Evolutionary conservation across 2,113 vertebrate genomes (phyloP).

Genomic region (Cathartes aura): DNA sequence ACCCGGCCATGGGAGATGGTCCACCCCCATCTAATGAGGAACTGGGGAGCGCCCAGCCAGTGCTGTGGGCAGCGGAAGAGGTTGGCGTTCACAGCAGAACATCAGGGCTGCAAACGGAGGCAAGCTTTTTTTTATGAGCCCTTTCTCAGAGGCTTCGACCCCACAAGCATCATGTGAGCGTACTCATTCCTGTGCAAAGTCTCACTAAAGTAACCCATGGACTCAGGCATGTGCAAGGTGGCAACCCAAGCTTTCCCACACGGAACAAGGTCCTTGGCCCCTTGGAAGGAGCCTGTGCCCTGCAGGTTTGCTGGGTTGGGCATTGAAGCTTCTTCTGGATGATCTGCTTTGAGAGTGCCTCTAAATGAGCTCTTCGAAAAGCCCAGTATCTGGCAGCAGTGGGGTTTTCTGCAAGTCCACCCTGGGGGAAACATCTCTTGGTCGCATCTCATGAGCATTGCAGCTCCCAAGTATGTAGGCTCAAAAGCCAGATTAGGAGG

Average conservation of each 20-base stretch:
- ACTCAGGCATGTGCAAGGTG: not conserved
- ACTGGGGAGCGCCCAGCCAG: rapidly evolving
- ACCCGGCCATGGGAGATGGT: rapidly evolving
- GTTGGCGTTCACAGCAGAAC: not conserved
- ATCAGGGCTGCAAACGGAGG: not conserved
- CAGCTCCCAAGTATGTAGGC: not conserved
- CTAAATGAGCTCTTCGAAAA: not conserved
- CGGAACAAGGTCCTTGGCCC: not conserved
- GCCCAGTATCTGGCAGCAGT: too few species aligned
- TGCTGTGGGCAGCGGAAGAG: not conserved
- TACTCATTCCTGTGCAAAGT: not conserved
- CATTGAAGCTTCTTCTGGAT: not conserved
- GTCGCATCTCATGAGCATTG: not conserved
- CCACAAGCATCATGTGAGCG: rapidly evolving
- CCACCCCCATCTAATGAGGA: not conserved
- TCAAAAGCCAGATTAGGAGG: not conserved
- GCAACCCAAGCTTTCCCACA: not conserved
- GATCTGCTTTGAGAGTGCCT: not conserved
- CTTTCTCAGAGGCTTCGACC: not conserved
- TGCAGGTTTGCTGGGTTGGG: not conserved
- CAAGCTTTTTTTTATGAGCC: not conserved
- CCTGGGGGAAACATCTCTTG: not conserved
- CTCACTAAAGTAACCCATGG: not conserved
- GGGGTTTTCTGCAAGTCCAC: not conserved
- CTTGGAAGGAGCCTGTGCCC: not conserved